Conservation (phyloP, 2,888 invertebrate species). For the Cephus pulcher region DNA sequence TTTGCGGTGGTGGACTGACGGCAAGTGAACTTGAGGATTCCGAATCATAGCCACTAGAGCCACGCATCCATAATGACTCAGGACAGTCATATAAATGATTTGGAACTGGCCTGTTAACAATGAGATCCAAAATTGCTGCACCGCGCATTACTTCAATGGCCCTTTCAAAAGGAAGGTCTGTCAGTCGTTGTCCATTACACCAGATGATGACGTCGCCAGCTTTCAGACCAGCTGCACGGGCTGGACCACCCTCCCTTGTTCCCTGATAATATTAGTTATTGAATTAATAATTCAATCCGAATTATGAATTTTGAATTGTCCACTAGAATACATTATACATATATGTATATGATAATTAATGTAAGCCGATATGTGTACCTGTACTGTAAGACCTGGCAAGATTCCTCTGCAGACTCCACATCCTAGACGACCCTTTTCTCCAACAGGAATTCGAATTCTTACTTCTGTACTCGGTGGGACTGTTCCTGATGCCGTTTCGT, state of each 20-base stretch:
- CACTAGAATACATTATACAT: background rate
- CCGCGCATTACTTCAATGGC: conserved; percentile 62
- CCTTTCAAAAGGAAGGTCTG: conserved; percentile 60
- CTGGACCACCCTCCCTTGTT: conserved; percentile 89
- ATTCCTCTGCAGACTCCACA: conserved; percentile 74
- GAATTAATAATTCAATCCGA: background rate
- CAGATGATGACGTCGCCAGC: conserved; percentile 92
- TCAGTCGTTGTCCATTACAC: conserved; percentile 78
- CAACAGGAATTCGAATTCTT: conserved; percentile 81
- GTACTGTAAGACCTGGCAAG: conserved; percentile 62
- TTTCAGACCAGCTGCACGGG: conserved; percentile 86
- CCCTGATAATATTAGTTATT: conserved; percentile 71
- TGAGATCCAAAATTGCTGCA: conserved; percentile 61
- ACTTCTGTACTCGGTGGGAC: conserved; percentile 74
- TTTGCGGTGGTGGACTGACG: conserved; percentile 47
- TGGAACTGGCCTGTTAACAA: conserved; percentile 68
- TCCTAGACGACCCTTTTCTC: conserved; percentile 85
- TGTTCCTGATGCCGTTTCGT: conserved; percentile 70
- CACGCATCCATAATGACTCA: conserved; percentile 57
- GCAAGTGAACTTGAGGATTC: conserved; percentile 55
- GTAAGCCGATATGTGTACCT: conserved; percentile 39
- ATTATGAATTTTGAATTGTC: conserved; percentile 3
- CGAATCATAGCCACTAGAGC: conserved; percentile 61
- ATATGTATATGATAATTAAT: background rate
- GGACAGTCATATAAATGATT: conserved; percentile 59